Evolutionary conservation across 2,888 invertebrate genomes (phyloP).

Genomic region (Phaonia tiefii): DNA sequence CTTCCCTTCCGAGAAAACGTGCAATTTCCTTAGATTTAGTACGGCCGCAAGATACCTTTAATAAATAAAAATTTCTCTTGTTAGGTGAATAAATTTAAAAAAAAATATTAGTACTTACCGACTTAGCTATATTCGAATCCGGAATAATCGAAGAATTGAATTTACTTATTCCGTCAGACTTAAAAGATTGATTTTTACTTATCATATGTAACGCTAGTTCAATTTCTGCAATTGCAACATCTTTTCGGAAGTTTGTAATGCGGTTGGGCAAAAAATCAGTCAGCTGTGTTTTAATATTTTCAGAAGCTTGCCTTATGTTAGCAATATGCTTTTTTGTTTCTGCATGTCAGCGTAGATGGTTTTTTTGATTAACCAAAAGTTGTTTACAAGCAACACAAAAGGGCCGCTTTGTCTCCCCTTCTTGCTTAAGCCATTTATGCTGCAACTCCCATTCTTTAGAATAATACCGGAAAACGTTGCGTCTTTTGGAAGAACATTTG

Average conservation of each 20-base stretch:
- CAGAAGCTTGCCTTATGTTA: conserved; percentile 34
- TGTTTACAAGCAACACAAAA: too few relatives aligned
- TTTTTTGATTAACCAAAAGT: too few relatives aligned
- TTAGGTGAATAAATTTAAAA: too few relatives aligned
- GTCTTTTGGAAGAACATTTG: conserved; percentile 3
- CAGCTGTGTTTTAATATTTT: conserved; percentile 38
- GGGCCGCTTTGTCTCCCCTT: too few relatives aligned
- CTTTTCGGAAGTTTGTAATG: conserved; percentile 25
- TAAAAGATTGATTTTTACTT: too few relatives aligned
- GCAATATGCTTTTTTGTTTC: too few relatives aligned
- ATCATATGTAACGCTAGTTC: too few relatives aligned
- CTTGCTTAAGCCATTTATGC: conserved; percentile 5
- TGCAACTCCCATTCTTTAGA: too few relatives aligned
- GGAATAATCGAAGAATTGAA: conserved; percentile 51
- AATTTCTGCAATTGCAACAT: conserved; percentile 38
- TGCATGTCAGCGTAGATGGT: conserved; percentile 34
- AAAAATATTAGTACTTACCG: conserved; percentile 39
- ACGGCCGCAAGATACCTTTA: conserved; percentile 46
- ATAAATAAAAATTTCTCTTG: too few relatives aligned
- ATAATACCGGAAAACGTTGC: conserved; percentile 13
- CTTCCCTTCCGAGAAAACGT: conserved; percentile 46
- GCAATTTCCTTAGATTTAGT: conserved; percentile 48
- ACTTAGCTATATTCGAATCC: conserved; percentile 3
- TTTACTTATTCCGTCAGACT: conserved; percentile 41
- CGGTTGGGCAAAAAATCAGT: too few relatives aligned